phyloP scores from a whole-genome alignment of 2,888 invertebrate species.

The Tenodera sinensis region DNA sequence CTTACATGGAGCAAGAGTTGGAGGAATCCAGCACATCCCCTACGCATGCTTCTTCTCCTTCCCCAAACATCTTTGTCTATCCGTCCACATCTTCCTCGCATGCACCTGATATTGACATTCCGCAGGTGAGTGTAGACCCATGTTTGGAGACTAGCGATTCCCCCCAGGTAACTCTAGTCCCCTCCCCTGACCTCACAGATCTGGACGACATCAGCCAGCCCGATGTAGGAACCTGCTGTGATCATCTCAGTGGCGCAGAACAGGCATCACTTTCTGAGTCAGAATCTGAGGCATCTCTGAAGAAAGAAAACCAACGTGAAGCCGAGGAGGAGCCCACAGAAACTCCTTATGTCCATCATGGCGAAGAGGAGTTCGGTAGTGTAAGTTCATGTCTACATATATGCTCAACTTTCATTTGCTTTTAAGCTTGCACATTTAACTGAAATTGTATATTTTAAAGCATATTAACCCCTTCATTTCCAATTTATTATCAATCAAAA shows the following conservation, averaged over 20 bases:
- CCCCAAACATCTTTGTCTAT: conserved; percentile 36
- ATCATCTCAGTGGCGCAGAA: conserved; percentile 47
- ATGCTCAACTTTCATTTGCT: neutral
- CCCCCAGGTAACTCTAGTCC: conserved; percentile 24
- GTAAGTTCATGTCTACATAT: conserved; percentile 40
- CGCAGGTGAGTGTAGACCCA: conserved; percentile 21
- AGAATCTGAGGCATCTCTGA: conserved; percentile 59
- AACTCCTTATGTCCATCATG: conserved; percentile 56
- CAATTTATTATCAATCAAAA: no score
- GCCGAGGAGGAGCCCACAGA: conserved; percentile 51
- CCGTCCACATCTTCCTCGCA: conserved; percentile 22
- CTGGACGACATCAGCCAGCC: conserved; percentile 69
- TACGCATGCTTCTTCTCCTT: neutral
- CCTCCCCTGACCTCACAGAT: conserved; percentile 51
- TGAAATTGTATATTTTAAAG: neutral
- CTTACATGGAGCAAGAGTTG: conserved; percentile 40
- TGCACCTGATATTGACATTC: conserved; percentile 25
- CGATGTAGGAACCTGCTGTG: conserved; percentile 57
- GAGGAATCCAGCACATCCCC: neutral
- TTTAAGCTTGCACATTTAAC: neutral
- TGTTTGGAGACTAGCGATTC: conserved; percentile 1
- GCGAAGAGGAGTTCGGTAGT: conserved; percentile 57
- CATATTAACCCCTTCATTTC: neutral
- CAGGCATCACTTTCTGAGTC: conserved; percentile 48
- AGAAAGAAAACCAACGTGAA: conserved; percentile 49